These are phyloP conservation scores for Cacatua alba DNA, from an alignment of 2,113 vertebrate species.

Conservation along the genomic window DNA sequence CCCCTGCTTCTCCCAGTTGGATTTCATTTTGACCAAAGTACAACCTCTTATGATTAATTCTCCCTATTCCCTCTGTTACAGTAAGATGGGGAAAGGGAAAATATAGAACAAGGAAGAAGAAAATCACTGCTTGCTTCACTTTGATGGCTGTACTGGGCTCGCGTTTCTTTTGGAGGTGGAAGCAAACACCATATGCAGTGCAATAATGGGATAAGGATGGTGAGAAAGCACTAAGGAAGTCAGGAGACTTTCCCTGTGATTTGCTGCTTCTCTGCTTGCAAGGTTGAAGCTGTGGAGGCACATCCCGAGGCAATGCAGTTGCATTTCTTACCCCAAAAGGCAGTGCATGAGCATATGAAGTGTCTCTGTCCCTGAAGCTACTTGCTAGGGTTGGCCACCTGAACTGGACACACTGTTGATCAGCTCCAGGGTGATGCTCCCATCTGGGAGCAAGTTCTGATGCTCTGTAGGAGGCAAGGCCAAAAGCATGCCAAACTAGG, in stretches of 20 bases:
- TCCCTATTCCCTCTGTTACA: neutral
- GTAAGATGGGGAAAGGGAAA: neutral
- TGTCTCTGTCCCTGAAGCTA: neutral
- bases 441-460: neutral
- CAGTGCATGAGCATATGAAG: neutral
- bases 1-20: neutral
- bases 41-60: neutral
- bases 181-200: neutral
- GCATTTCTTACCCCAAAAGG: neutral
- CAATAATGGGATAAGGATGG: neutral
- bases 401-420: neutral
- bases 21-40: conserved; percentile 1
- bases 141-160: neutral
- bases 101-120: neutral
- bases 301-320: neutral
- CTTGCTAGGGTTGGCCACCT: neutral
- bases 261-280: neutral
- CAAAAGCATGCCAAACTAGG: neutral
- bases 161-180: neutral
- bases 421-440: neutral
- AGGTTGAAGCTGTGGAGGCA: neutral
- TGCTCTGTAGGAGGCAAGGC: conserved; percentile 12
- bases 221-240: neutral
- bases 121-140: neutral
- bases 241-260: neutral